phyloP scores from a whole-genome alignment of 2,113 vertebrate species.

The Neoarius graeffei region DNA sequence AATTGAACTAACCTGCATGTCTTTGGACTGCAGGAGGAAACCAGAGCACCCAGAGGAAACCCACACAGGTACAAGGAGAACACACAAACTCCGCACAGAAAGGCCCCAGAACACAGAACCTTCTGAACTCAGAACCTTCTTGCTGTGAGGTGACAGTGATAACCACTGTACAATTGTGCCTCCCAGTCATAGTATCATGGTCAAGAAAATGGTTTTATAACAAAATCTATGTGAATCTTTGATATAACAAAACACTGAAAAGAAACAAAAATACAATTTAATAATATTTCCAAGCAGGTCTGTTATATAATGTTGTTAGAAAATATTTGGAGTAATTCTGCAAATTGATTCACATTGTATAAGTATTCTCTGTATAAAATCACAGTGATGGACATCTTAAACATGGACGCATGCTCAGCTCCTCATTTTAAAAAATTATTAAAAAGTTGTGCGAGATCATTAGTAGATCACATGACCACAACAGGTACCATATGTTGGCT shows the following conservation, averaged over 20 bases:
- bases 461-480: neutral
- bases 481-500: neutral
- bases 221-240: neutral
- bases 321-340: neutral
- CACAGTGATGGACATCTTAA: neutral
- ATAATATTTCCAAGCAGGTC: neutral
- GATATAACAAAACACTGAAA: neutral
- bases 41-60: too few species aligned
- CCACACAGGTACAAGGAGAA: too few species aligned
- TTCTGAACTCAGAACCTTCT: too few species aligned
- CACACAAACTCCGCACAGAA: too few species aligned
- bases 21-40: too few species aligned
- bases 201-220: too few species aligned
- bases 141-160: too few species aligned
- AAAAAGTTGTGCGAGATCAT: neutral
- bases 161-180: too few species aligned
- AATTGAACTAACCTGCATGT: too few species aligned
- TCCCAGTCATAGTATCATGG: neutral
- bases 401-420: neutral
- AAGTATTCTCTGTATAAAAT: neutral
- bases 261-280: neutral
- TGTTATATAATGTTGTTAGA: neutral
- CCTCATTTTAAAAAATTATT: too few species aligned
- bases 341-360: neutral
- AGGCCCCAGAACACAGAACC: too few species aligned